Evolutionary conservation across 1,140 invertebrate species (phyloP).

Genomic region (Bombus difficillimus): DNA sequence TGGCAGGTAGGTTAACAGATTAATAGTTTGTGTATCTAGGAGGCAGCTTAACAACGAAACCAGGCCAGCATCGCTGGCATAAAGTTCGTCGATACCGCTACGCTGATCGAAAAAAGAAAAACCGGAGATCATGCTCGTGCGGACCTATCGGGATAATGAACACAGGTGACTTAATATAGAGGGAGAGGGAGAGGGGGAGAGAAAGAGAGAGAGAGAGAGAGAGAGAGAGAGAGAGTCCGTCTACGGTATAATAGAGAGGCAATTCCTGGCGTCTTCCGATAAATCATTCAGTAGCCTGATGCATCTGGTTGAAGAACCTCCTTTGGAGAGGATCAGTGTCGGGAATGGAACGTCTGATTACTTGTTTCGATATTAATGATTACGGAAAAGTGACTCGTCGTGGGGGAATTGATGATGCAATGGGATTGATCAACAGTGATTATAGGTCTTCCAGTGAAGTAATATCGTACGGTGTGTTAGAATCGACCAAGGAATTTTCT

Average conservation of each 20-base stretch:
- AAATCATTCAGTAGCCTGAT: not conserved
- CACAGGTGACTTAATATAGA: conserved; percentile 19
- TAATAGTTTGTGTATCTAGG: conserved; percentile 68
- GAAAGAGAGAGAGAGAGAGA: no score
- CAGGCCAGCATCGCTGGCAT: conserved; percentile 63
- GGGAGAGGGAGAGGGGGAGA: no score
- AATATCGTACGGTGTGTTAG: not conserved
- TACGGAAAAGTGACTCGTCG: not conserved
- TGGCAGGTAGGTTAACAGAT: conserved; percentile 67
- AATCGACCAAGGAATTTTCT: not conserved
- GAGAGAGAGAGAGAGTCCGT: no score
- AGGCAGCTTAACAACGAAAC: conserved; percentile 69
- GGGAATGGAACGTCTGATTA: not conserved
- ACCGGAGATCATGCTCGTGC: not conserved
- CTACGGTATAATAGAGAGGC: not conserved
- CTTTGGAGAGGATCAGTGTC: conserved; percentile 1
- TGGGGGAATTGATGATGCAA: not conserved
- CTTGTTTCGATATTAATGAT: not conserved
- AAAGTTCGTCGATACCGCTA: conserved; percentile 51
- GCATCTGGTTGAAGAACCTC: not conserved
- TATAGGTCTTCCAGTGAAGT: not conserved
- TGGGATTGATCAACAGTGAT: not conserved
- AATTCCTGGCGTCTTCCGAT: not conserved
- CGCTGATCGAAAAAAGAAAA: conserved; percentile 5
- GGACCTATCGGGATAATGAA: conserved; percentile 16